Evolutionary conservation across 2,113 vertebrate species (phyloP).

Genomic region (Origma solitaria): DNA sequence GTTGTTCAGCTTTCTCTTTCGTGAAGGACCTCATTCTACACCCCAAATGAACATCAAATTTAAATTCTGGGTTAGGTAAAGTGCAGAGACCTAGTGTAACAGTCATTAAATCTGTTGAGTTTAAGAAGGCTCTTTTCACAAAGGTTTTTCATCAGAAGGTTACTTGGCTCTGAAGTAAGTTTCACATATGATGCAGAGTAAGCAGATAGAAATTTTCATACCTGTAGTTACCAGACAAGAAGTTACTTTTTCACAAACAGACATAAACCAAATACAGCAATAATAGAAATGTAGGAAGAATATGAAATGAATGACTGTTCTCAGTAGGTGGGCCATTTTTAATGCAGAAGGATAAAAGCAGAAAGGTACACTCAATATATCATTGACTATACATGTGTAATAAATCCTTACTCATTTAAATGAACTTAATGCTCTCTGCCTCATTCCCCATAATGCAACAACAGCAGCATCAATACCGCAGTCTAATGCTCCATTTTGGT

Average conservation of each 20-base stretch:
- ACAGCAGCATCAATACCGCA: background rate
- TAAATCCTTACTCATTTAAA: slow-evolving; percentile 9
- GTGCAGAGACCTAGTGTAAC: background rate
- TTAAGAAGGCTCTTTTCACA: background rate
- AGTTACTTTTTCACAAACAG: background rate
- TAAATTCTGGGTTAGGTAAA: background rate
- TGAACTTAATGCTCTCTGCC: background rate
- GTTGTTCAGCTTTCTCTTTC: background rate
- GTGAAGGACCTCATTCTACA: background rate
- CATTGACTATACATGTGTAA: background rate
- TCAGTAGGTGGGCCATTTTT: background rate
- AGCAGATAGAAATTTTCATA: background rate
- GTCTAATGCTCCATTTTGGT: background rate
- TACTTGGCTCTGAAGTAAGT: background rate
- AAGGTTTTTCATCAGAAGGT: background rate
- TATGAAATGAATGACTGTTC: background rate
- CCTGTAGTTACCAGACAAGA: background rate
- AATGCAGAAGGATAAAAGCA: background rate
- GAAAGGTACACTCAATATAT: background rate
- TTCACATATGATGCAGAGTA: background rate
- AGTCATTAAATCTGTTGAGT: background rate
- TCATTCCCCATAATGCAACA: background rate
- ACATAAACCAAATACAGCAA: background rate
- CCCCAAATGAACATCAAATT: background rate
- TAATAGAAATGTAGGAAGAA: background rate